Percentiles rank a stretch among this genome's conserved stretches.
These are phyloP conservation scores for Caenorhabditis briggsae DNA, from an alignment of 1,140 invertebrate genomes.

Conservation along the genomic window DNA sequence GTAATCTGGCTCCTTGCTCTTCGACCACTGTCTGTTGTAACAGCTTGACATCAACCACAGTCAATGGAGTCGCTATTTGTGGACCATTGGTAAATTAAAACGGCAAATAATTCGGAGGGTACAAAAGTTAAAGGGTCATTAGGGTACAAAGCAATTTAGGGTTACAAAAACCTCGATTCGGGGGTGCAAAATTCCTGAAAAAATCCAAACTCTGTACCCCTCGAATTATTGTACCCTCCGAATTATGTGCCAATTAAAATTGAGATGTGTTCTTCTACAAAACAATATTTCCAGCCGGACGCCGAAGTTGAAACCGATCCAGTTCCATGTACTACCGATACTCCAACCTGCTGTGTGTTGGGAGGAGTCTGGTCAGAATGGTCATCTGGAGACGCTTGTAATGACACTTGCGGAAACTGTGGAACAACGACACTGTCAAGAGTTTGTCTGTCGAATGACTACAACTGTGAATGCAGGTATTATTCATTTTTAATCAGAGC, in stretches of 20 bases:
- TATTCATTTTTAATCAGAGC: not conserved
- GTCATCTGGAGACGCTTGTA: not conserved
- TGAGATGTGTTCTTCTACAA: too few species aligned
- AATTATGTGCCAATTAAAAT: too few species aligned
- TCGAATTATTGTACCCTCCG: too few species aligned
- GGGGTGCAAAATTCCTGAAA: too few species aligned
- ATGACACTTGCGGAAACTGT: slow-evolving; percentile 60
- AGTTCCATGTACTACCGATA: not conserved
- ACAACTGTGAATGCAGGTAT: slow-evolving; percentile 38
- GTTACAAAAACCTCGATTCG: too few species aligned
- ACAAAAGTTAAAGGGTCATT: too few species aligned
- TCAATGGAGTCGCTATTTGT: not conserved
- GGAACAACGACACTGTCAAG: not conserved
- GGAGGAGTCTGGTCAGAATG: slow-evolving; percentile 51
- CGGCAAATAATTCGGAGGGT: too few species aligned
- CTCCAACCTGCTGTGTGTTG: not conserved
- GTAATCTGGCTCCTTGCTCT: slow-evolving; percentile 29
- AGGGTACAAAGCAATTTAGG: too few species aligned
- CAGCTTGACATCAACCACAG: not conserved
- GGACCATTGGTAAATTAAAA: not conserved
- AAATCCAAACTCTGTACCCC: too few species aligned
- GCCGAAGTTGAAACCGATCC: not conserved
- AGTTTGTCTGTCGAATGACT: not conserved
- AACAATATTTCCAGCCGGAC: not conserved
- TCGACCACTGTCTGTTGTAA: slow-evolving; percentile 22